These are phyloP conservation scores for Deilephila porcellus DNA, from an alignment of 2,888 invertebrate species.

Conservation along the genomic window DNA sequence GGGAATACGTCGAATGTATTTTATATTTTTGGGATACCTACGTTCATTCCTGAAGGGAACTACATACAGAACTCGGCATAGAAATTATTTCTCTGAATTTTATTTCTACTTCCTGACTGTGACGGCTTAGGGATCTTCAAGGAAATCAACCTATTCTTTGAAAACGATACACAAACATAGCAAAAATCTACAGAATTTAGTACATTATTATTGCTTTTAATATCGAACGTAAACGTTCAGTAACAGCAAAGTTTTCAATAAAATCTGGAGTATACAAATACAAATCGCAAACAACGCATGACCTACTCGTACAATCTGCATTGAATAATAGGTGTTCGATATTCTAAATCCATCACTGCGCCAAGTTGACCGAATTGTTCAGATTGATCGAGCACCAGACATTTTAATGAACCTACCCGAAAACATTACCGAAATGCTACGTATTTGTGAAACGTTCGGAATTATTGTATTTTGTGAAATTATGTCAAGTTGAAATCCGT, in stretches of 20 bases:
- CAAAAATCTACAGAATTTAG: no score
- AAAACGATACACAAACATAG: no score
- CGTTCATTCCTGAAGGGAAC: no score
- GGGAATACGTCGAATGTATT: not conserved
- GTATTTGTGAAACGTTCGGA: not conserved
- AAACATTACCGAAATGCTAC: conserved; percentile 11
- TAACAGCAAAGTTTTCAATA: not conserved
- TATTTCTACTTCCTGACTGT: no score
- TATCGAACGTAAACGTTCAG: not conserved
- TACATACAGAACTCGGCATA: no score
- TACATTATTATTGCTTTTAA: not conserved
- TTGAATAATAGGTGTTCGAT: conserved; percentile 16
- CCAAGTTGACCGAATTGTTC: conserved; percentile 23
- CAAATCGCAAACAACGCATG: not conserved
- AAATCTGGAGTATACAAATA: not conserved
- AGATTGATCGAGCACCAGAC: conserved; percentile 20
- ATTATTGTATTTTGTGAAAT: not conserved
- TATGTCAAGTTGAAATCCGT: no score
- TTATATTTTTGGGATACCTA: not conserved
- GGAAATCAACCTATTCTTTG: no score
- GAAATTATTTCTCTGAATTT: no score
- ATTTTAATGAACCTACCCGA: conserved; percentile 6
- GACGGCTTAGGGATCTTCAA: no score
- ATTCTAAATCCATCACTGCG: conserved; percentile 17
- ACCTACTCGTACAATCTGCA: not conserved